These are phyloP conservation scores for Thysanoteuthis rhombus DNA, from an alignment of 2,888 invertebrate genomes.

Conservation along the genomic window DNA sequence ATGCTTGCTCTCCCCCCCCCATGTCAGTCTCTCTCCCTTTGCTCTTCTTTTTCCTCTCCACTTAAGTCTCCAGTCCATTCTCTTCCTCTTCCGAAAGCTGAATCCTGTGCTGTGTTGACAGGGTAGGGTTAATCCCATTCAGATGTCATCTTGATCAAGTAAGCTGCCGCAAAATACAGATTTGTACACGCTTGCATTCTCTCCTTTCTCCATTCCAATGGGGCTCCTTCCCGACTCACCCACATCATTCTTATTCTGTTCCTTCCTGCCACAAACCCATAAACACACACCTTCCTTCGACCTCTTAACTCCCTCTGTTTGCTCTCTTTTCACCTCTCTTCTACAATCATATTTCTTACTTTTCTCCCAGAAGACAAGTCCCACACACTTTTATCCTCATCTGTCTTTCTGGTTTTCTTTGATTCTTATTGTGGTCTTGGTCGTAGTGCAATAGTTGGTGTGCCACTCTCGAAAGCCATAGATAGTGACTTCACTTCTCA, in stretches of 20 bases:
- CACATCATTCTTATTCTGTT: background rate
- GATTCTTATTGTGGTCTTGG: background rate
- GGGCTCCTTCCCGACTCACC: background rate
- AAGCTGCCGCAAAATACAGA: background rate
- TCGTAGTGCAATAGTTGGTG: background rate
- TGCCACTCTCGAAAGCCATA: background rate
- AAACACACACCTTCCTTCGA: background rate
- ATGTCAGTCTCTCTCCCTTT: background rate
- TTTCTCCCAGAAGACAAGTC: background rate
- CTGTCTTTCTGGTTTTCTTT: background rate
- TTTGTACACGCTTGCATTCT: background rate
- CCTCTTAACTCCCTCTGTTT: background rate
- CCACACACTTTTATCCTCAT: background rate
- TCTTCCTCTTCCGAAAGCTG: background rate
- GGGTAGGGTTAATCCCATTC: slow-evolving; percentile 12
- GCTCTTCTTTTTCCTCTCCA: background rate
- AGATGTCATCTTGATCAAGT: slow-evolving; percentile 12
- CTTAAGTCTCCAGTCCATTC: slow-evolving; percentile 12
- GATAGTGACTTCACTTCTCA: background rate
- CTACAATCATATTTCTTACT: background rate
- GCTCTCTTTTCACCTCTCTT: background rate
- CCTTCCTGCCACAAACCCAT: background rate
- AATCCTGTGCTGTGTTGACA: background rate
- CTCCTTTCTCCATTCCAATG: slow-evolving; percentile 12
- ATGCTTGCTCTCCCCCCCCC: background rate